Evolutionary conservation across 2,797 vertebrate genomes (phyloP).

Genomic region (Rousettus madagascariensis): DNA sequence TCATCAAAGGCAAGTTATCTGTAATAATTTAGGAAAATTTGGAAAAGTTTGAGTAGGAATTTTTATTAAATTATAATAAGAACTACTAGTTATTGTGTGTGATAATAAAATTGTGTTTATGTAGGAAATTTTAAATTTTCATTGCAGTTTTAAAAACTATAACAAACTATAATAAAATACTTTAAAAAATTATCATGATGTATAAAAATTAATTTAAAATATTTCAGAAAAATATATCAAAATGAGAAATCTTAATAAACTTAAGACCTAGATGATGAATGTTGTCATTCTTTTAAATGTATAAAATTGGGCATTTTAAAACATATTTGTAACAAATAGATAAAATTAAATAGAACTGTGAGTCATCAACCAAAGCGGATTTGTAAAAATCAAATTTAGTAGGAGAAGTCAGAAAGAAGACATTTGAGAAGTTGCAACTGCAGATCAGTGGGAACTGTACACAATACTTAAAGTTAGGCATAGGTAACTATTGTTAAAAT

Average conservation of each 20-base stretch:
- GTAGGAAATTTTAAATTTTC: neutral
- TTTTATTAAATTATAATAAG: slow-evolving; percentile 6
- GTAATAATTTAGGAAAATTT: neutral
- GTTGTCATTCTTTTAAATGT: neutral
- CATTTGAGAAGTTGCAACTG: neutral
- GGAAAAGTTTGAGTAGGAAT: neutral
- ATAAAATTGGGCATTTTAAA: neutral
- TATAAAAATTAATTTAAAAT: slow-evolving; percentile 6
- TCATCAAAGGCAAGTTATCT: neutral
- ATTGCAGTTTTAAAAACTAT: neutral
- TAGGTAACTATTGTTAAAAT: neutral
- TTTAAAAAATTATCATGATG: neutral
- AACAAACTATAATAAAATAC: neutral
- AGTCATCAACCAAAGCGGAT: neutral
- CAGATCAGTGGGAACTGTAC: neutral
- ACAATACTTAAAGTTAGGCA: neutral
- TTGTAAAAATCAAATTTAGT: neutral
- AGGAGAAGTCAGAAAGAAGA: neutral
- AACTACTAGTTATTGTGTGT: neutral
- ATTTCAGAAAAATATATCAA: neutral
- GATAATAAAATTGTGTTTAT: neutral
- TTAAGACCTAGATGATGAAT: neutral
- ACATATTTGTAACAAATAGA: neutral
- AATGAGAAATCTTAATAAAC: neutral
- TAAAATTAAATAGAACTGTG: neutral